These are phyloP conservation scores for Leptoclinus maculatus DNA, from an alignment of 2,797 vertebrate species.

Conservation along the genomic window DNA sequence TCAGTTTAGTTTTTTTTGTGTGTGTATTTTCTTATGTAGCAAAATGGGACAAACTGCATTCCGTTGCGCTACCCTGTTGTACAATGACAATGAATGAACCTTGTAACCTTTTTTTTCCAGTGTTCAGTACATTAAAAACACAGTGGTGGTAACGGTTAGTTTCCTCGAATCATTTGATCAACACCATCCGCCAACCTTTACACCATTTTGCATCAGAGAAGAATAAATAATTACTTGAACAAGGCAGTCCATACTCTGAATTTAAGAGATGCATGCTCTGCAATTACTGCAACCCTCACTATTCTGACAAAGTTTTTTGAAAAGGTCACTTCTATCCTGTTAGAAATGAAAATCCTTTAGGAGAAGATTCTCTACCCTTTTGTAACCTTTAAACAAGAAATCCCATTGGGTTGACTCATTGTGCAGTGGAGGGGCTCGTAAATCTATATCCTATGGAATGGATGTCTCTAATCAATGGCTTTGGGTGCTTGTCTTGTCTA, in stretches of 20 bases:
- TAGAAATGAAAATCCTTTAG: constrained; percentile 80
- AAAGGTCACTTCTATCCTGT: constrained; percentile 78
- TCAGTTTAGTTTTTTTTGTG: not conserved
- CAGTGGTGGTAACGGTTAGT: not conserved
- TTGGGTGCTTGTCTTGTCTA: constrained; percentile 73
- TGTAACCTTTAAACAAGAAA: constrained; percentile 81
- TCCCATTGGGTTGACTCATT: constrained; percentile 75
- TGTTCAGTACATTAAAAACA: not conserved
- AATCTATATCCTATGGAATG: constrained; percentile 77
- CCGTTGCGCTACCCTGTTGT: not conserved
- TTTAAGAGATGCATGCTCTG: constrained; percentile 62
- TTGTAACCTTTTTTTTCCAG: not conserved
- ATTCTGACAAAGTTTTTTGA: constrained; percentile 73
- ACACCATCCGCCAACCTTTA: not conserved
- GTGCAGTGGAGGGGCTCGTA: constrained; percentile 66
- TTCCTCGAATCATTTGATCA: not conserved
- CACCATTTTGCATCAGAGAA: constrained; percentile 28
- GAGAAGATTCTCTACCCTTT: constrained; percentile 77
- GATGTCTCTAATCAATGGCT: constrained; percentile 77
- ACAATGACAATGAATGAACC: not conserved
- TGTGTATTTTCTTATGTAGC: not conserved
- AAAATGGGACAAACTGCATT: not conserved
- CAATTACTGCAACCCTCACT: constrained; percentile 63
- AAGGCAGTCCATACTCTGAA: constrained; percentile 44
- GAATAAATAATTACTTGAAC: constrained; percentile 22